Conservation (phyloP, 2,113 vertebrate species). For the cattle (Bos taurus) region DNA sequence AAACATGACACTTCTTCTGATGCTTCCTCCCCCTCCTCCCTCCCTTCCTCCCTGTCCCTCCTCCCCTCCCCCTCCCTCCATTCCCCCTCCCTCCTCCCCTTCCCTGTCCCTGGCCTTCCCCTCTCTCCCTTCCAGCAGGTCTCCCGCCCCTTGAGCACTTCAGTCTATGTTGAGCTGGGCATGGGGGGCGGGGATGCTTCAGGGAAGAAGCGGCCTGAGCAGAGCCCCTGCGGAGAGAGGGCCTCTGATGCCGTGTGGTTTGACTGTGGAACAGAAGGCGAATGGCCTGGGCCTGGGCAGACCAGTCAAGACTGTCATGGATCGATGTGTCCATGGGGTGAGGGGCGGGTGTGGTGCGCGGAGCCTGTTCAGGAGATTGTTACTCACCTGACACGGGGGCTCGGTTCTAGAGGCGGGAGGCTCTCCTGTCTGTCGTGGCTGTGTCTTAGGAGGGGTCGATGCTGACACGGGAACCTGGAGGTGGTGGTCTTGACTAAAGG, state of each 20-base stretch:
- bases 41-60: accelerated
- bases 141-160: not conserved
- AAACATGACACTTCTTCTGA: not conserved
- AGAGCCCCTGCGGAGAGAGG: not conserved
- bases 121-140: not conserved
- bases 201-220: not conserved
- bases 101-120: accelerated
- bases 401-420: not conserved
- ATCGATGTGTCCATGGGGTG: not conserved
- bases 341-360: not conserved
- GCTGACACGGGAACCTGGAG: not conserved
- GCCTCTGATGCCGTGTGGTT: not conserved
- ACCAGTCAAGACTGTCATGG: not conserved
- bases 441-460: not conserved
- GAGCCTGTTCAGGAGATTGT: not conserved
- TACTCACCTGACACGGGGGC: not conserved
- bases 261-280: not conserved
- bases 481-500: not conserved
- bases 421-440: not conserved
- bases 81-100: accelerated
- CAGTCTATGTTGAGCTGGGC: not conserved
- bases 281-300: not conserved
- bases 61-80: accelerated
- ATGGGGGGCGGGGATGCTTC: not conserved
- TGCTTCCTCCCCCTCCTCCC: not conserved